Percentiles rank a stretch among this genome's conserved stretches.
These are phyloP conservation scores for Tupaia chinensis DNA, from an alignment of 2,113 vertebrate species.

Conservation along the genomic window DNA sequence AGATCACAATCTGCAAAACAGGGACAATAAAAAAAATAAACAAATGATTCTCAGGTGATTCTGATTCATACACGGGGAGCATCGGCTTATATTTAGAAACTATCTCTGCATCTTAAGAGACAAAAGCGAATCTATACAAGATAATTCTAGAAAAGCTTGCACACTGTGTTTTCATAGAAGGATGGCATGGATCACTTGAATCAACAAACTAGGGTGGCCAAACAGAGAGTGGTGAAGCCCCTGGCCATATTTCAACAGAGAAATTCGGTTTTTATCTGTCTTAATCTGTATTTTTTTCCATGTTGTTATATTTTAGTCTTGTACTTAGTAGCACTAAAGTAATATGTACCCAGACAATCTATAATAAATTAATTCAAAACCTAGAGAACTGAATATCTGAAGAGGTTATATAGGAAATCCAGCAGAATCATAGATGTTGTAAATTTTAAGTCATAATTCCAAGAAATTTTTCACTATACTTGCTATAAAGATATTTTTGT, in stretches of 20 bases:
- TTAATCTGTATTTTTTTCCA: background rate
- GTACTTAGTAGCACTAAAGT: constrained; percentile 9
- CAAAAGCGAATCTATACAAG: background rate
- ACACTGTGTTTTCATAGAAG: constrained; percentile 22
- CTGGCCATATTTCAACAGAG: background rate
- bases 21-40: background rate
- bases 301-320: background rate
- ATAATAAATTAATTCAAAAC: constrained; percentile 1
- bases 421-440: constrained; percentile 4
- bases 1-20: background rate
- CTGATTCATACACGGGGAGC: background rate
- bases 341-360: background rate
- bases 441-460: background rate
- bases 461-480: background rate
- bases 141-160: constrained; percentile 11
- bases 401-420: background rate
- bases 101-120: background rate
- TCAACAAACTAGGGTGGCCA: background rate
- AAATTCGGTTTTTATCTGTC: background rate
- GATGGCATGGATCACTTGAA: background rate
- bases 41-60: constrained; percentile 1
- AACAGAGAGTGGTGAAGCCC: background rate
- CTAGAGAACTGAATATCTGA: background rate
- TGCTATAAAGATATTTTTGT: constrained; percentile 21
- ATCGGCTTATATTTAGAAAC: constrained; percentile 18